Percentiles rank a stretch among this genome's conserved stretches.
Evolutionary conservation across 2,113 vertebrate genomes (phyloP).

Genomic region (Rynchops niger): DNA sequence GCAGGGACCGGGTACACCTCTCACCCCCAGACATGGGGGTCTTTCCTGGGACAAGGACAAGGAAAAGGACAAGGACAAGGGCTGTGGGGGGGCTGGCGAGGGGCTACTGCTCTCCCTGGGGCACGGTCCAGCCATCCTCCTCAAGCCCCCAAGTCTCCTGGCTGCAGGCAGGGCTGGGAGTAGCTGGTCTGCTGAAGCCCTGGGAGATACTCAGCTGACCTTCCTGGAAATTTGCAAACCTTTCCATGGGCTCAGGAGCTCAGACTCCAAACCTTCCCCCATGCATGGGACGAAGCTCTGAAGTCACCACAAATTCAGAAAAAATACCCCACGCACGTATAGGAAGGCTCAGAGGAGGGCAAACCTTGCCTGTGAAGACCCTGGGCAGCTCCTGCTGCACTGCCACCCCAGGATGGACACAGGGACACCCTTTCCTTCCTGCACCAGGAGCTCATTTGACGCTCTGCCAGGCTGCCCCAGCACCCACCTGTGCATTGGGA

Average conservation of each 20-base stretch:
- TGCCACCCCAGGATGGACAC: rapidly evolving
- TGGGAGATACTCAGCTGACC: background rate
- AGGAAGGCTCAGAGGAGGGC: background rate
- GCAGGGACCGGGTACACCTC: background rate
- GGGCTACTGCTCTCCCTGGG: background rate
- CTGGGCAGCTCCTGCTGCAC: background rate
- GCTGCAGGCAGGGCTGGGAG: background rate
- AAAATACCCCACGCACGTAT: background rate
- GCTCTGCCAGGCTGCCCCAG: background rate
- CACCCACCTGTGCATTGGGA: background rate
- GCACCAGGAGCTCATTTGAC: background rate
- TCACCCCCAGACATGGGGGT: rapidly evolving
- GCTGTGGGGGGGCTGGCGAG: rapidly evolving
- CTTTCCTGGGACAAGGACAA: background rate
- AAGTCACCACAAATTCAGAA: background rate
- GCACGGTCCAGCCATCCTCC: background rate
- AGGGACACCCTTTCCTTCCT: background rate
- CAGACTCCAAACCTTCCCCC: background rate
- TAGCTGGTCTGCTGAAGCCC: background rate
- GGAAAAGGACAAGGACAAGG: background rate
- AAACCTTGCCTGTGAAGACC: background rate
- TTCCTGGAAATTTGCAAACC: background rate
- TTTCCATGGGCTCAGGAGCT: background rate
- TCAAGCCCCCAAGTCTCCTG: background rate
- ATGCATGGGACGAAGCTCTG: background rate